phyloP scores from a whole-genome alignment of 2,888 invertebrate species.

The Napeogenes sylphis region DNA sequence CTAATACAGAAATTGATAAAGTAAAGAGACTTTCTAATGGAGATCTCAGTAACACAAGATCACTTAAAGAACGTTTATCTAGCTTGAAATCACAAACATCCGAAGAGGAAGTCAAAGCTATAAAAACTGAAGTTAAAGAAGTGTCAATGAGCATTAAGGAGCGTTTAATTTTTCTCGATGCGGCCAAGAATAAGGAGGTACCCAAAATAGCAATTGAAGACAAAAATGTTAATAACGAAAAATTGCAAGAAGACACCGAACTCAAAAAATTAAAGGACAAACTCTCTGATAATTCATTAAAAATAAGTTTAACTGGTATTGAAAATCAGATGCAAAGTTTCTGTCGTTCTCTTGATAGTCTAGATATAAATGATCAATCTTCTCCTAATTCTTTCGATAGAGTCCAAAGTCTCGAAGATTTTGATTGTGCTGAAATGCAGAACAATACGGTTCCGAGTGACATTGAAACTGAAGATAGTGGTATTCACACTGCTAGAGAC shows the following conservation, averaged over 20 bases:
- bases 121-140: constrained; percentile 67
- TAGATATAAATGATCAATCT: constrained; percentile 78
- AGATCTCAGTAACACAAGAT: constrained; percentile 61
- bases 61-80: constrained; percentile 70
- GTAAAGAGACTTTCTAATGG: constrained; percentile 66
- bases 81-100: constrained; percentile 67
- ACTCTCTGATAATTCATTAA: constrained; percentile 54
- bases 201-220: constrained; percentile 67
- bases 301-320: constrained; percentile 63
- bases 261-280: constrained; percentile 49
- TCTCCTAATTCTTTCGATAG: constrained; percentile 79
- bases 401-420: constrained; percentile 81
- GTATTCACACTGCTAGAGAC: constrained; percentile 87
- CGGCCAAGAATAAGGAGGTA: constrained; percentile 70
- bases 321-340: constrained; percentile 79
- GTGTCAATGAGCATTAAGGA: constrained; percentile 76
- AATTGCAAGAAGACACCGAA: constrained; percentile 43
- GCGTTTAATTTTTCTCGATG: constrained; percentile 71
- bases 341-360: constrained; percentile 81
- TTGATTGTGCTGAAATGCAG: constrained; percentile 80
- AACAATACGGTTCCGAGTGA: constrained; percentile 77
- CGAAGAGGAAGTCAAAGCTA: constrained; percentile 61
- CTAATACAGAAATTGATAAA: constrained; percentile 68
- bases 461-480: constrained; percentile 86
- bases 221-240: constrained; percentile 48